These are phyloP conservation scores for Tipula unca DNA, from an alignment of 2,888 invertebrate genomes.

Conservation along the genomic window DNA sequence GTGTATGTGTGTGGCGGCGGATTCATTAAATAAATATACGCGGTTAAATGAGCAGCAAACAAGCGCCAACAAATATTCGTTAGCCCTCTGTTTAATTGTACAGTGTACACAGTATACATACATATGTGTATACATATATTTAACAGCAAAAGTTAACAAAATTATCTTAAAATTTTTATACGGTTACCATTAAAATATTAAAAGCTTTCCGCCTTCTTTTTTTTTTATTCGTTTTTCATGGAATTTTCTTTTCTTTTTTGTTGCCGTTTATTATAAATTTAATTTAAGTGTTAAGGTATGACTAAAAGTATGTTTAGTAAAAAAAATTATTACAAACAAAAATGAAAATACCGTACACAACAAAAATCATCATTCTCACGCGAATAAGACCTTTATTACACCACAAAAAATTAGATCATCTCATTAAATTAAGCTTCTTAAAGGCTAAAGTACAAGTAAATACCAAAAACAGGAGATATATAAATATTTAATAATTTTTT, in stretches of 20 bases:
- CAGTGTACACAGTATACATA: too few species aligned
- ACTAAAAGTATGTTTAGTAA: not conserved
- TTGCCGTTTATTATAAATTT: not conserved
- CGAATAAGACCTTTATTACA: not conserved
- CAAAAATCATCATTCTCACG: not conserved
- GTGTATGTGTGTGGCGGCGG: not conserved
- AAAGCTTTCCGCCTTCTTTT: not conserved
- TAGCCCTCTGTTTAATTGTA: not conserved
- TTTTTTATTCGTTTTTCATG: not conserved
- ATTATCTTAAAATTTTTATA: not conserved
- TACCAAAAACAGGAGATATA: not conserved
- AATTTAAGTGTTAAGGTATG: slow-evolving; percentile 1
- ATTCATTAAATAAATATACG: not conserved
- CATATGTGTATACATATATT: not conserved
- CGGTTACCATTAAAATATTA: not conserved
- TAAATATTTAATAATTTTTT: not conserved
- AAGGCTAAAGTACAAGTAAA: slow-evolving; percentile 14
- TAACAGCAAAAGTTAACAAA: not conserved
- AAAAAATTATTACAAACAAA: not conserved
- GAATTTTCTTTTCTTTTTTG: not conserved
- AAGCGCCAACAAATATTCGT: not conserved
- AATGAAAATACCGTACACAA: not conserved
- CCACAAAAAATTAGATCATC: not conserved
- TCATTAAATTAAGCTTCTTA: slow-evolving; percentile 8
- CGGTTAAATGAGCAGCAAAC: not conserved